Percentiles rank a stretch among this genome's conserved stretches.
Evolutionary conservation across 2,888 invertebrate genomes (phyloP).

Genomic region (Labia minor): DNA sequence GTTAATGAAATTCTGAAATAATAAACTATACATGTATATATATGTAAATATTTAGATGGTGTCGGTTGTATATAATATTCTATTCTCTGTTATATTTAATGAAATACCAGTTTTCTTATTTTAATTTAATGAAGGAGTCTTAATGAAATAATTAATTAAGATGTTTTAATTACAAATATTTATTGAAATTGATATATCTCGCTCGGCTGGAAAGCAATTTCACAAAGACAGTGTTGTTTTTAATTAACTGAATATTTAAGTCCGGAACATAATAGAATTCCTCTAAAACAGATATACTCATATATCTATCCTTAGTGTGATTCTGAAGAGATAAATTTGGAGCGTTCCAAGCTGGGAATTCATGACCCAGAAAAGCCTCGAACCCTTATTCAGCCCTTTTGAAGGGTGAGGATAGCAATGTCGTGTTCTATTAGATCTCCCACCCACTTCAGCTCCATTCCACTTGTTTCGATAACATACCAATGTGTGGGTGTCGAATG

Average conservation of each 20-base stretch:
- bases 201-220: not conserved
- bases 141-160: conserved; percentile 8
- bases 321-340: not conserved
- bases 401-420: not conserved
- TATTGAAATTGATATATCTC: conserved; percentile 2
- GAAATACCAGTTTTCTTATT: too few relatives aligned
- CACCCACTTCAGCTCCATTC: not conserved
- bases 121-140: not conserved
- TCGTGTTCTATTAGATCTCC: conserved; percentile 3
- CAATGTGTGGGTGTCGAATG: not conserved
- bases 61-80: too few relatives aligned
- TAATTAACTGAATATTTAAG: conserved; percentile 1
- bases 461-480: conserved; percentile 8
- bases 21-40: too few relatives aligned
- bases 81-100: too few relatives aligned
- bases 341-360: not conserved
- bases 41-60: too few relatives aligned
- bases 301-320: conserved; percentile 3
- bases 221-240: conserved; percentile 8
- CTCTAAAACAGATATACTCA: not conserved
- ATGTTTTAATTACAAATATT: conserved; percentile 13
- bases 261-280: not conserved
- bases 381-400: not conserved
- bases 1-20: too few relatives aligned
- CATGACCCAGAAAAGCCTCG: not conserved